phyloP scores from a whole-genome alignment of 1,140 invertebrate species.

The Muscidifurax raptorellus region DNA sequence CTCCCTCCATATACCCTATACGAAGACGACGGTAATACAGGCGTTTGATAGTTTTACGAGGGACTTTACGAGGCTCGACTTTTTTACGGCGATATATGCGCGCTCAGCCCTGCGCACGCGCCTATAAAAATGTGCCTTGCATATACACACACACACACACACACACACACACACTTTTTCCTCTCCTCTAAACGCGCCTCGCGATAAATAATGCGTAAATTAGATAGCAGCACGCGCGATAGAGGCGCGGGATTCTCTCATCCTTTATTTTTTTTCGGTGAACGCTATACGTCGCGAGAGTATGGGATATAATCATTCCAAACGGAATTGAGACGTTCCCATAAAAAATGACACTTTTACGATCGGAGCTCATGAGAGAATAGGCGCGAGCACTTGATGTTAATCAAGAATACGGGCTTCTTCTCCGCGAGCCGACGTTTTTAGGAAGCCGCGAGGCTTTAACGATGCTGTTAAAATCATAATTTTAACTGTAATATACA shows the following conservation, averaged over 20 bases:
- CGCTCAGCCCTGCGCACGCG: no score
- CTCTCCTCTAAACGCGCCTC: background rate
- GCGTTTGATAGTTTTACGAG: slow-evolving; percentile 34
- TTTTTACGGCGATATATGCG: slow-evolving; percentile 26
- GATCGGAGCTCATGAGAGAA: background rate
- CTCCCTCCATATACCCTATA: background rate
- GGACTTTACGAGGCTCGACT: slow-evolving; percentile 21
- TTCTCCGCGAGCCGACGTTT: background rate
- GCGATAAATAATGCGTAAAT: slow-evolving; percentile 34
- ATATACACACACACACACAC: background rate
- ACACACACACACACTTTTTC: background rate
- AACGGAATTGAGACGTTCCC: background rate
- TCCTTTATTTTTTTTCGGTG: background rate
- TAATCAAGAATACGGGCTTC: slow-evolving; percentile 9
- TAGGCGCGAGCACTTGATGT: background rate
- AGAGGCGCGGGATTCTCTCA: background rate
- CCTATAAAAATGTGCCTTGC: background rate
- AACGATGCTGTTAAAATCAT: slow-evolving; percentile 13
- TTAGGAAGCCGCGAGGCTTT: background rate
- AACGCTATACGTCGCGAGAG: background rate
- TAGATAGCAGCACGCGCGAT: background rate
- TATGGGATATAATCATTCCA: background rate
- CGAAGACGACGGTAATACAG: background rate
- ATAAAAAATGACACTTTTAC: slow-evolving; percentile 35
- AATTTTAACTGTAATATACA: slow-evolving; percentile 21